Percentiles rank a stretch among this genome's conserved stretches.
phyloP scores from a whole-genome alignment of 2,888 invertebrate genomes.

The Drosophila algonquin region DNA sequence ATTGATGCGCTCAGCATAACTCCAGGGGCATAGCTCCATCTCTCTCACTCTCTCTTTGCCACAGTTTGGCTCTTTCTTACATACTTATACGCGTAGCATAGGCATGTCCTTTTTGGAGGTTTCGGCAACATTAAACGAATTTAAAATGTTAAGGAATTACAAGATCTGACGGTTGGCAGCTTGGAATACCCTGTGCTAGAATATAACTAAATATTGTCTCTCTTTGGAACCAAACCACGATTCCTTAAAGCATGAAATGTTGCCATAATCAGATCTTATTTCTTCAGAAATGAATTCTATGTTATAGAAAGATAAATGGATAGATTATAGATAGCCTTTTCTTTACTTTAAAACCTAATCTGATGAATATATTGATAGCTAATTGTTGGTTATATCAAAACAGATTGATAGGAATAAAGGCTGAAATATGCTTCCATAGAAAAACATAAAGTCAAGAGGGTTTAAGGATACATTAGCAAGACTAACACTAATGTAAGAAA shows the following conservation, averaged over 20 bases:
- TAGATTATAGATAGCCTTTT: too few species aligned
- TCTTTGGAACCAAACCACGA: too few species aligned
- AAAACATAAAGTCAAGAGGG: too few species aligned
- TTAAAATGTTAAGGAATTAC: constrained; percentile 5
- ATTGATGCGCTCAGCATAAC: constrained; percentile 52
- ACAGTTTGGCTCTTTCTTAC: neutral
- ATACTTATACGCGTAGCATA: neutral
- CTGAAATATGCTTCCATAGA: too few species aligned
- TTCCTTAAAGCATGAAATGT: too few species aligned
- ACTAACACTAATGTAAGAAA: neutral
- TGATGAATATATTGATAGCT: too few species aligned
- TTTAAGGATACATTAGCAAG: neutral
- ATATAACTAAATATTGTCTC: too few species aligned
- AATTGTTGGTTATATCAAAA: too few species aligned
- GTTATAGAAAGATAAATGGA: neutral
- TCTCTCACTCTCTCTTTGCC: neutral
- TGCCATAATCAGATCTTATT: too few species aligned
- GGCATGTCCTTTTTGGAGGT: neutral
- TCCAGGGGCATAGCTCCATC: neutral
- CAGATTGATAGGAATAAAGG: too few species aligned
- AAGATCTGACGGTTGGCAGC: neutral
- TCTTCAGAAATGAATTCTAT: neutral
- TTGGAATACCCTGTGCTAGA: neutral
- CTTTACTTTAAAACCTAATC: too few species aligned
- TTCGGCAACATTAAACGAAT: constrained; percentile 18